Conservation (phyloP, 2,888 invertebrate genomes). For the Synergus itoensis region DNA sequence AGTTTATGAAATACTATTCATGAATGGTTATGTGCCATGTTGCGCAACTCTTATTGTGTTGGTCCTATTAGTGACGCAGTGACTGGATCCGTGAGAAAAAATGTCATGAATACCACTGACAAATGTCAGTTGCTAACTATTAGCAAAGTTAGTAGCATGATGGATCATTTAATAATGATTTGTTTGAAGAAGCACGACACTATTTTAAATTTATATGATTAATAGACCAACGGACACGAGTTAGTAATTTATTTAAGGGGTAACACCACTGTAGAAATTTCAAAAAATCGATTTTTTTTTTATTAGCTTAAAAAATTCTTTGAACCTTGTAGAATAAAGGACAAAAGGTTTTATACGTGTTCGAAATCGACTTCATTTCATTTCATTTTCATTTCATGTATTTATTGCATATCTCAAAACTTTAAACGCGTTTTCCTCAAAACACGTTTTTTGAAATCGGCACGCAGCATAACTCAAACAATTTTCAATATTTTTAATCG, state of each 20-base stretch:
- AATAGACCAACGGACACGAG: neutral
- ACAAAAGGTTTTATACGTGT: too few species aligned
- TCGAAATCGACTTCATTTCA: too few species aligned
- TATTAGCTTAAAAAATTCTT: too few species aligned
- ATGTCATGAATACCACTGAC: conserved; percentile 3
- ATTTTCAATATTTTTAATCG: too few species aligned
- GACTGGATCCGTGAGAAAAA: neutral
- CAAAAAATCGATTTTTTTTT: too few species aligned
- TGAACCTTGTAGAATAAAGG: too few species aligned
- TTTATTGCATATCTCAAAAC: too few species aligned
- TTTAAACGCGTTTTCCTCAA: too few species aligned
- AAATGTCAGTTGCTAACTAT: conserved; percentile 5
- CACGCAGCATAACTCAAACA: too few species aligned
- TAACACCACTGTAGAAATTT: too few species aligned
- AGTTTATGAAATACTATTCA: conserved; percentile 9
- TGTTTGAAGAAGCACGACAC: neutral
- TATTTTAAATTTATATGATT: neutral
- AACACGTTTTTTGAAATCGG: too few species aligned
- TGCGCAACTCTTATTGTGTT: neutral
- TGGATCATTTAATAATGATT: conserved; percentile 13
- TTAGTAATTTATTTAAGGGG: neutral
- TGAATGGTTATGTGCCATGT: neutral
- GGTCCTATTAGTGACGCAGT: neutral
- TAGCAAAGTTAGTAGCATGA: neutral
- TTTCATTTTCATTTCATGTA: too few species aligned